Evolutionary conservation across 2,888 invertebrate genomes (phyloP).

Genomic region (Dexiosoma caninum): DNA sequence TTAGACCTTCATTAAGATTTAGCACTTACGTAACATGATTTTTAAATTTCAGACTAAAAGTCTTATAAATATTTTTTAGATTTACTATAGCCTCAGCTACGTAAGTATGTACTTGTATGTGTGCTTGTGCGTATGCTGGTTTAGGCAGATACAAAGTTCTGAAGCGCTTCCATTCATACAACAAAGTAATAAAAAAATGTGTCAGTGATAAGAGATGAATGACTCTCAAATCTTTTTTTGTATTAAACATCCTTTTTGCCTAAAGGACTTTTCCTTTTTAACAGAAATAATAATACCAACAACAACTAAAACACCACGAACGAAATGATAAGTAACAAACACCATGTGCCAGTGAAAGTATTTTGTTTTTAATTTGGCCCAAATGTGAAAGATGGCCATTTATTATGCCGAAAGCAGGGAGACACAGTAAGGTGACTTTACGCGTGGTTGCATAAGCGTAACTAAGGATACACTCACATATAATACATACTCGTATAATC

Average conservation of each 20-base stretch:
- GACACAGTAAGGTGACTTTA: constrained; percentile 62
- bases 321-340: constrained; percentile 47
- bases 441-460: constrained; percentile 54
- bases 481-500: neutral
- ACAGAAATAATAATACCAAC: constrained; percentile 15
- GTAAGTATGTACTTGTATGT: neutral
- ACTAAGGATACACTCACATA: constrained; percentile 16
- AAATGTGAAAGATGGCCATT: constrained; percentile 60
- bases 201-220: constrained; percentile 63
- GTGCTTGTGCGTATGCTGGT: neutral
- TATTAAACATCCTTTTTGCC: constrained; percentile 51
- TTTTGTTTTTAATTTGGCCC: constrained; percentile 69
- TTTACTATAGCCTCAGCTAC: neutral
- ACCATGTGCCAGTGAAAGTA: constrained; percentile 69
- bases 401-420: constrained; percentile 53
- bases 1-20: too few species aligned
- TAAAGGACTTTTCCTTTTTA: constrained; percentile 58
- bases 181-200: constrained; percentile 68
- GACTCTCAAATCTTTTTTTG: constrained; percentile 18
- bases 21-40: too few species aligned
- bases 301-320: constrained; percentile 7
- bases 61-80: too few species aligned
- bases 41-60: too few species aligned
- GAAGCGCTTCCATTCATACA: neutral
- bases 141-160: neutral